These are phyloP conservation scores for Aldabrachelys gigantea DNA, from an alignment of 2,113 vertebrate genomes.

Conservation along the genomic window DNA sequence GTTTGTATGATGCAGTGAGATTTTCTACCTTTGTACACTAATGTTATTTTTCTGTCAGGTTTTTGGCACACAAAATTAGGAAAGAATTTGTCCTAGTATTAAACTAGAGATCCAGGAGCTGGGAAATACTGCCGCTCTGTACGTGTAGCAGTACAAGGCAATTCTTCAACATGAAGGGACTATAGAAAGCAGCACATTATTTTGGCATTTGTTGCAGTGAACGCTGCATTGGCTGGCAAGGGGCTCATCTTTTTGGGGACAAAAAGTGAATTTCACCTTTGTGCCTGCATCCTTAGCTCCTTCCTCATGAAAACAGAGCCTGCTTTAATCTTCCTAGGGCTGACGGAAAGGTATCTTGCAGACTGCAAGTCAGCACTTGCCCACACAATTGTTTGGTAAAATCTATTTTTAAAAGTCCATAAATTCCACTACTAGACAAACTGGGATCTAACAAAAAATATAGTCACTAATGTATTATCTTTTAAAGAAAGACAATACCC, in stretches of 20 bases:
- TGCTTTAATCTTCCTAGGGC: conserved; percentile 73
- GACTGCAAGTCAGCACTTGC: conserved; percentile 80
- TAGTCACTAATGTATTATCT: conserved; percentile 29
- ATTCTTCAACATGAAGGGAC: conserved; percentile 71
- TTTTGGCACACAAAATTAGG: conserved; percentile 68
- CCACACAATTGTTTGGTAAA: conserved; percentile 74
- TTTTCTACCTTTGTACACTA: conserved; percentile 57
- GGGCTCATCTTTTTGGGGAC: conserved; percentile 65
- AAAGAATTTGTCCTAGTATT: conserved; percentile 58
- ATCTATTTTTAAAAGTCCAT: conserved; percentile 81
- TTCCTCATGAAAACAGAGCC: conserved; percentile 73
- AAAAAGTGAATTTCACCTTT: conserved; percentile 75
- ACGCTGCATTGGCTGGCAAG: conserved; percentile 60
- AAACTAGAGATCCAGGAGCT: conserved; percentile 51
- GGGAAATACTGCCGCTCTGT: conserved; percentile 75
- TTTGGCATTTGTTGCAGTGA: conserved; percentile 71
- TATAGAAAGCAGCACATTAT: conserved; percentile 36
- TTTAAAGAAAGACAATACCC: conserved; percentile 24
- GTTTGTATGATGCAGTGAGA: neutral
- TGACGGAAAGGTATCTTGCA: conserved; percentile 71
- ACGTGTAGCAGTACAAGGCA: conserved; percentile 36
- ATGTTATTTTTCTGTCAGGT: conserved; percentile 69
- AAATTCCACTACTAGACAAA: conserved; percentile 69
- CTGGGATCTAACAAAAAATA: conserved; percentile 26
- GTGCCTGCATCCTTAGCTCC: conserved; percentile 60